phyloP scores from a whole-genome alignment of 2,113 vertebrate species.

The Sinocyclocheilus anshuiensis region DNA sequence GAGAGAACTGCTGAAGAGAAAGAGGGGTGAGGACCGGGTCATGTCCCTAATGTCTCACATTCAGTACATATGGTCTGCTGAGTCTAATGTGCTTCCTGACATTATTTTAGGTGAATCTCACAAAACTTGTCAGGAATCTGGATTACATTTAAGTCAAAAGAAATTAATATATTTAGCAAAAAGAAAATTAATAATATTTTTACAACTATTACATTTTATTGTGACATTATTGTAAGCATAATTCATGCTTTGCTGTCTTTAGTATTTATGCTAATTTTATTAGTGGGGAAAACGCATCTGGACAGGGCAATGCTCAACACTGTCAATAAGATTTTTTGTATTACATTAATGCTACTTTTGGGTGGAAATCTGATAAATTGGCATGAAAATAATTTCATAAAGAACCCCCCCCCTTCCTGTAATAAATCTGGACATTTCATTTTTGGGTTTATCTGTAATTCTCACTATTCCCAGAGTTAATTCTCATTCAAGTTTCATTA shows the following conservation, averaged over 20 bases:
- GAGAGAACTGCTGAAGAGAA: slow-evolving; percentile 90
- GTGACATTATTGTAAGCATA: not conserved
- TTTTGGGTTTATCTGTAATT: not conserved
- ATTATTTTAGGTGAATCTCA: not conserved
- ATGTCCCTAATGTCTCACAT: not conserved
- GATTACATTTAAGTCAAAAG: not conserved
- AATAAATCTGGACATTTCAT: not conserved
- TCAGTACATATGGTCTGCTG: slow-evolving; percentile 2
- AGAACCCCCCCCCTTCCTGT: too few relatives aligned
- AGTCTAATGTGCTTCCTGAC: not conserved
- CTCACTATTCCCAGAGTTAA: not conserved
- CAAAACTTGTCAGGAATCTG: not conserved
- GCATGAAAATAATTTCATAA: not conserved
- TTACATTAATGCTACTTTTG: not conserved
- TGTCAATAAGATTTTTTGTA: not conserved
- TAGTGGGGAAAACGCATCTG: not conserved
- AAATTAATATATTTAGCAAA: not conserved
- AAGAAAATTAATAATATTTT: not conserved
- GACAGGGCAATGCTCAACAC: not conserved
- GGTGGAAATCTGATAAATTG: not conserved
- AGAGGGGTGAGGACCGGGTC: slow-evolving; percentile 79
- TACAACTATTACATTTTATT: not conserved
- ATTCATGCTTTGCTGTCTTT: not conserved
- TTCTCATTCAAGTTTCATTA: not conserved
- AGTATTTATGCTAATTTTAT: not conserved